These are phyloP conservation scores for Etheostoma nigrum DNA, from an alignment of 2,797 vertebrate species.

Conservation along the genomic window DNA sequence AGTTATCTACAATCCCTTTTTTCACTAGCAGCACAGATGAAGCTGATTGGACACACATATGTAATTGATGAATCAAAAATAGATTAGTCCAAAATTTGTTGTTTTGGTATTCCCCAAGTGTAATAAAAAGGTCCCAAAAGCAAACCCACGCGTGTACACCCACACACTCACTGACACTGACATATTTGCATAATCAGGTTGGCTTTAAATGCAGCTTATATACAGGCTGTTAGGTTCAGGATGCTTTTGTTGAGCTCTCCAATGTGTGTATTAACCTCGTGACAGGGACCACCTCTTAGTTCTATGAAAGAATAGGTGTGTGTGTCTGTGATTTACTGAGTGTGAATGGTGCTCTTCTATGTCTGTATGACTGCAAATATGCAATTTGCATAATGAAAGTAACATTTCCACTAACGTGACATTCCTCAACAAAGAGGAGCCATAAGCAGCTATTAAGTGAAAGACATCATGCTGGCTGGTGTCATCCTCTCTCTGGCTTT, in stretches of 20 bases:
- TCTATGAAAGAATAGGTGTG: neutral
- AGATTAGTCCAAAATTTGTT: neutral
- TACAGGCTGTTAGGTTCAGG: neutral
- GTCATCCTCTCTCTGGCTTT: slow-evolving; percentile 8
- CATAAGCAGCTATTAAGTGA: slow-evolving; percentile 1
- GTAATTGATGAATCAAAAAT: neutral
- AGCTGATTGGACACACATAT: neutral
- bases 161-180: neutral
- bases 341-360: neutral
- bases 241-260: slow-evolving; percentile 9
- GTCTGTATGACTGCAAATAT: neutral
- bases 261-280: neutral
- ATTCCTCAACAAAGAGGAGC: neutral
- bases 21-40: neutral
- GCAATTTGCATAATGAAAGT: neutral
- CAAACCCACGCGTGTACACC: neutral
- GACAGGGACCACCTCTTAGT: neutral
- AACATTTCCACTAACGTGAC: neutral
- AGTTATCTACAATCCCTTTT: neutral
- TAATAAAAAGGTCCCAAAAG: neutral
- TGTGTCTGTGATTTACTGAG: neutral
- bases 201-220: neutral
- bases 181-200: too few relatives aligned
- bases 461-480: neutral
- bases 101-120: too few relatives aligned